These are phyloP conservation scores for Sitobion miscanthi DNA, from an alignment of 1,140 invertebrate species.

Conservation along the genomic window DNA sequence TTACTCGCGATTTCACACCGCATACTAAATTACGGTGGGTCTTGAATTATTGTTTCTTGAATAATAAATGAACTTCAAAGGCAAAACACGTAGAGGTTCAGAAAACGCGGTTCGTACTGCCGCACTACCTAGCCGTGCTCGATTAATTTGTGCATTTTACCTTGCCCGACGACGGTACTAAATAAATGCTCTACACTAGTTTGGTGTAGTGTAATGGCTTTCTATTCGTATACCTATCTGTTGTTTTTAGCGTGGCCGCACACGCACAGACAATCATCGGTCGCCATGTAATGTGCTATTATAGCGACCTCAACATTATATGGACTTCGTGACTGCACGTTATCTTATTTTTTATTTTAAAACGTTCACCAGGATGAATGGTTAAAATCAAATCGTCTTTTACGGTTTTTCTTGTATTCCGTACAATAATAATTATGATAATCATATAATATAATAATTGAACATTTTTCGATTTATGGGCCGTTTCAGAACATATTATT, in stretches of 20 bases:
- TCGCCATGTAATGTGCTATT: neutral
- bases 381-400: neutral
- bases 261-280: neutral
- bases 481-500: neutral
- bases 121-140: neutral
- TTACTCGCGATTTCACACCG: neutral
- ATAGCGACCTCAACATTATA: neutral
- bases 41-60: slow-evolving; percentile 22
- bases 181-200: neutral
- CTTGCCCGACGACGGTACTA: neutral
- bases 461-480: neutral
- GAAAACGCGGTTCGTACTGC: neutral
- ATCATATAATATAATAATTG: too few species aligned
- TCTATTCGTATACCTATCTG: neutral
- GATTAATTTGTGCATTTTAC: neutral
- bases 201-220: too few species aligned
- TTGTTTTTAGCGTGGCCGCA: neutral
- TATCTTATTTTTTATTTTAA: neutral
- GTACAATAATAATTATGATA: neutral
- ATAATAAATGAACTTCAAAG: slow-evolving; percentile 16
- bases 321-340: neutral
- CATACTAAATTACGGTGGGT: neutral
- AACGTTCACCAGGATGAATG: neutral
- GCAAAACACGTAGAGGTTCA: neutral
- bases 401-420: neutral